A percentile compares a stretch with the other conserved stretches of the same genome.
Evolutionary conservation across 2,888 invertebrate species (phyloP).

Genomic region (Tipula unca): DNA sequence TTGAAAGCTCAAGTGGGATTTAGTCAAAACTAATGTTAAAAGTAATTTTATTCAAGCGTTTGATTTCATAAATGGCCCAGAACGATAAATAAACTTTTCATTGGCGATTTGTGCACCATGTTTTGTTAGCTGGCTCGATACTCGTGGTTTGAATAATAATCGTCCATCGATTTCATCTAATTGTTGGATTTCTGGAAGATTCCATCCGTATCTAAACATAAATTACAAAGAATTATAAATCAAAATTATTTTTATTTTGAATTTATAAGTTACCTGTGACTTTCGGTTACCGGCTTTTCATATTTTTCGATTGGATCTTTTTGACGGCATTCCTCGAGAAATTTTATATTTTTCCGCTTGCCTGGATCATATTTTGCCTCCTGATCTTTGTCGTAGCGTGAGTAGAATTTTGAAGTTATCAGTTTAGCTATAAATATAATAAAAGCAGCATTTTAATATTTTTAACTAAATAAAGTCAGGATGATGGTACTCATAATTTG

Average conservation of each 20-base stretch:
- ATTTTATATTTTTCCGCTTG: background rate
- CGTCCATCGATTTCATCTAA: background rate
- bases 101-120: background rate
- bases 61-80: background rate
- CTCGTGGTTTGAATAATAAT: background rate
- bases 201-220: background rate
- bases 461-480: background rate
- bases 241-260: no score
- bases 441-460: background rate
- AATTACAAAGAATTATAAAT: background rate
- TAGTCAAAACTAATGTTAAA: background rate
- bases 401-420: background rate
- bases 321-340: background rate
- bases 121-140: background rate
- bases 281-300: background rate
- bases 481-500: no score
- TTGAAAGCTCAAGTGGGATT: background rate
- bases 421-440: background rate
- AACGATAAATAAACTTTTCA: background rate
- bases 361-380: background rate
- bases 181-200: background rate
- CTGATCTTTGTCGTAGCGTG: background rate
- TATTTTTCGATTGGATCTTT: background rate
- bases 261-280: background rate
- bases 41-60: background rate